Percentiles rank a stretch among this genome's conserved stretches.
Conservation (phyloP, 1,140 invertebrate species). For the Capitella teleta region DNA sequence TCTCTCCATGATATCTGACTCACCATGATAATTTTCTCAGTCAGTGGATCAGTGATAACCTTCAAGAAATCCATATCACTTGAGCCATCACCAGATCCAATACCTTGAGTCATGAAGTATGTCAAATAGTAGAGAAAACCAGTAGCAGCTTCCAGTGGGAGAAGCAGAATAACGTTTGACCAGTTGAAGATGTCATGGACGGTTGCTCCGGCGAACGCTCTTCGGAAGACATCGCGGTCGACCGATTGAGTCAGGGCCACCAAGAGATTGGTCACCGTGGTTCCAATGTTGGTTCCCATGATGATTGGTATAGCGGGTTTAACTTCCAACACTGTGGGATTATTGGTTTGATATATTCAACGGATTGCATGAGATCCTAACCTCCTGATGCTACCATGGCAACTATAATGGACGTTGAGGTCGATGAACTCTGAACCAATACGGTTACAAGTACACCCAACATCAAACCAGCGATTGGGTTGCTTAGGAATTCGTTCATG, state of each 20-base stretch:
- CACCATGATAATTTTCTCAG: too few relatives aligned
- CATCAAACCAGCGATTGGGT: slow-evolving; percentile 48
- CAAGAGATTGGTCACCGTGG: slow-evolving; percentile 52
- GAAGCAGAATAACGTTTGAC: slow-evolving; percentile 38
- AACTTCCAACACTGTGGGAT: slow-evolving; percentile 41
- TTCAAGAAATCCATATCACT: too few relatives aligned
- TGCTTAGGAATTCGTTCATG: slow-evolving; percentile 40
- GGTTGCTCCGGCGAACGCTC: slow-evolving; percentile 51
- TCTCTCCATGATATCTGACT: too few relatives aligned
- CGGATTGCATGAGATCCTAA: too few relatives aligned
- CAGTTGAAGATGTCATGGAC: slow-evolving; percentile 50
- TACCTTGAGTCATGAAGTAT: too few relatives aligned
- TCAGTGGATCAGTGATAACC: too few relatives aligned
- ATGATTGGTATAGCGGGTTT: slow-evolving; percentile 49
- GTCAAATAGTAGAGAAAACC: too few relatives aligned
- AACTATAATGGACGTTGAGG: slow-evolving; percentile 53
- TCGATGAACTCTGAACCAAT: slow-evolving; percentile 52
- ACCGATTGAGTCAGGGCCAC: slow-evolving; percentile 42
- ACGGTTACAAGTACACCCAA: slow-evolving; percentile 53
- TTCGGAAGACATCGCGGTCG: slow-evolving; percentile 45
- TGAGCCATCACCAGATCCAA: too few relatives aligned
- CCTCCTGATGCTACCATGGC: slow-evolving; percentile 49
- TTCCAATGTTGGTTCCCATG: slow-evolving; percentile 54
- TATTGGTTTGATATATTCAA: too few relatives aligned
- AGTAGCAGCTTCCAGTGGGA: slow-evolving; percentile 36